Percentiles rank a stretch among this genome's conserved stretches.
Evolutionary conservation across 2,113 vertebrate genomes (phyloP).

Genomic region (Pheucticus melanocephalus): DNA sequence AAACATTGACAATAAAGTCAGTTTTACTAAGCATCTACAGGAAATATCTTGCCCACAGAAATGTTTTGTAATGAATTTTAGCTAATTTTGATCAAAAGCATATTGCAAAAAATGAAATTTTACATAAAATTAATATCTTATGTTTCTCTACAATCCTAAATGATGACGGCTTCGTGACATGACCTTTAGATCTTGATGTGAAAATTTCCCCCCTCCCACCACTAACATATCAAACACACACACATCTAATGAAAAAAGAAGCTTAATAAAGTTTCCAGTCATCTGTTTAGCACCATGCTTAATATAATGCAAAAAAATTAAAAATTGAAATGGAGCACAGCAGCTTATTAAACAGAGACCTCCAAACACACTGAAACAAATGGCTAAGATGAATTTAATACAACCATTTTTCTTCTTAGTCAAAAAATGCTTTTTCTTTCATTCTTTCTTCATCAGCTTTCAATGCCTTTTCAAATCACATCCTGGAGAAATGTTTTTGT

Average conservation of each 20-base stretch:
- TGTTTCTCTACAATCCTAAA: not conserved
- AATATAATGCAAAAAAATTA: not conserved
- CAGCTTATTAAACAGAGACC: not conserved
- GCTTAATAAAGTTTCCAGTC: not conserved
- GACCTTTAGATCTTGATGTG: not conserved
- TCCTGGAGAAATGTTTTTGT: not conserved
- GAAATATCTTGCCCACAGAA: not conserved
- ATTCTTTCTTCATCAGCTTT: not conserved
- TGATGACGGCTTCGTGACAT: not conserved
- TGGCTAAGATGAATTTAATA: not conserved
- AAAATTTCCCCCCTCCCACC: rapidly evolving
- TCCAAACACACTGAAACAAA: not conserved
- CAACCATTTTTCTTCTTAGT: not conserved
- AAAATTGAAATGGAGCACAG: not conserved
- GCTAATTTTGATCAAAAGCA: not conserved
- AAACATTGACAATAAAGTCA: not conserved
- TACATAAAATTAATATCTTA: not conserved
- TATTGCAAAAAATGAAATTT: not conserved
- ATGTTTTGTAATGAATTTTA: not conserved
- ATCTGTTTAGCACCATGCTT: not conserved
- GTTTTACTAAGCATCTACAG: not conserved
- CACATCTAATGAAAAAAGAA: not conserved
- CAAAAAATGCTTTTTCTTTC: not conserved
- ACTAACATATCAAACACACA: not conserved
- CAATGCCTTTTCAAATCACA: not conserved